phyloP scores from a whole-genome alignment of 2,888 invertebrate genomes.

The Macrosiphum euphorbiae region DNA sequence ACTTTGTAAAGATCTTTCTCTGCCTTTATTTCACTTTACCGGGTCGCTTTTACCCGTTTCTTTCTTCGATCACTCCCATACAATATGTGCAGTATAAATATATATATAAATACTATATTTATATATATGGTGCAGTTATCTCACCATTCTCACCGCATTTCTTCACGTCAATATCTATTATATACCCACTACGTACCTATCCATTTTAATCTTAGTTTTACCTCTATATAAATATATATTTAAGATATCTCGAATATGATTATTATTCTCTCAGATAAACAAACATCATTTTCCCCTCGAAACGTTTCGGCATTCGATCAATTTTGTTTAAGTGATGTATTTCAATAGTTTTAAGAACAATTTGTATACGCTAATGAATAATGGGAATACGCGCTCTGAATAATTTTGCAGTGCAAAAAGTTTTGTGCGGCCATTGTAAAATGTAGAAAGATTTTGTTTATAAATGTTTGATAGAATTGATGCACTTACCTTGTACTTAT shows the following conservation, averaged over 20 bases:
- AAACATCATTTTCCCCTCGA: not conserved
- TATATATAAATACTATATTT: not conserved
- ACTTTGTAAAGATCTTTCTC: constrained; percentile 47
- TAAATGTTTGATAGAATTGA: not conserved
- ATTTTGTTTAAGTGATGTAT: not conserved
- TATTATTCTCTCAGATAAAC: not conserved
- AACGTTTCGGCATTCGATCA: not conserved
- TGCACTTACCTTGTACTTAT: too few relatives aligned
- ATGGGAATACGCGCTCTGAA: not conserved
- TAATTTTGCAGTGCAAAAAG: not conserved
- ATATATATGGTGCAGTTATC: constrained; percentile 26
- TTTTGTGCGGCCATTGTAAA: not conserved
- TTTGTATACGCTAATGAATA: not conserved
- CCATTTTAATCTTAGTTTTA: constrained; percentile 23
- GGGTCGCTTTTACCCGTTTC: constrained; percentile 38
- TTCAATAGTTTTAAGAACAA: not conserved
- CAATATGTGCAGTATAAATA: not conserved
- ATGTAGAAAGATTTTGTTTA: not conserved
- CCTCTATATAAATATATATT: not conserved
- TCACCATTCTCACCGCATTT: constrained; percentile 54
- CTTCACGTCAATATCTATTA: constrained; percentile 44
- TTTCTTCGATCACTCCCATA: constrained; percentile 28
- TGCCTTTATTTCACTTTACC: constrained; percentile 48
- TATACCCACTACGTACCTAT: not conserved
- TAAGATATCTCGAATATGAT: not conserved